Base-by-base conservation (phyloP, 2,797 vertebrate genomes). In the Liparis tanakae region DNA sequence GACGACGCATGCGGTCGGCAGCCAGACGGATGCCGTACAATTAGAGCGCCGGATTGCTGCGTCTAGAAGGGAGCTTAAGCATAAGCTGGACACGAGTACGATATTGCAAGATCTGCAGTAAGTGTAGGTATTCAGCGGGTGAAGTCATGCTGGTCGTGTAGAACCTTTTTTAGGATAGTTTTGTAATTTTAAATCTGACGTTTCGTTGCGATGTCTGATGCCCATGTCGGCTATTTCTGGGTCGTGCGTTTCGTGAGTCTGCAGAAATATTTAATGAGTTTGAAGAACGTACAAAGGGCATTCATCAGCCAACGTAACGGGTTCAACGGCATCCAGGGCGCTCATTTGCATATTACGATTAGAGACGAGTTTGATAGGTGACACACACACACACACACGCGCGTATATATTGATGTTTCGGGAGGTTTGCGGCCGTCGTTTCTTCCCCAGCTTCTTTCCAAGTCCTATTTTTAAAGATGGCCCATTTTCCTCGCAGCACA, bases 381-480 rank as follows among this genome's bases (percentile, higher is more conserved):
- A 10, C 12, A 53, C 55, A 55, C 37, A 60, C 53, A 73, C n/a
- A n/a, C n/a, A 10, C 12, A 53, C 55, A 55, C 37, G 58, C 25
- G 25, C 25, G 25, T 17, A 48, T 76, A 61, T 74, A 34, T 65
- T 10, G 33, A 67, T 65, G 68, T 73, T 74, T 76, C 70, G 39
- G 60, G 57, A 34, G 5, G 18, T 59, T 60, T 6, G 10, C 39
- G 10, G 46, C 73, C 74, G 62, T 76, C 79, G 62, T 48, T 59
- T 82, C 54, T 66, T 63, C 60, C 17, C 20, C 56, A 53, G 14
- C 58, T 70, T 75, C 50, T 68, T 72, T 64, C 39, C 10, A 66
- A 46, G 65, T 82, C 80, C 87, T 89, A 87, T 90, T 90, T 90
- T 90, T 84, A 89, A 91, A 89, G 81, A 80, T 56, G 87, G 68